These are phyloP conservation scores for Trimorus sp. DNA, from an alignment of 2,888 invertebrate genomes.

Conservation along the genomic window DNA sequence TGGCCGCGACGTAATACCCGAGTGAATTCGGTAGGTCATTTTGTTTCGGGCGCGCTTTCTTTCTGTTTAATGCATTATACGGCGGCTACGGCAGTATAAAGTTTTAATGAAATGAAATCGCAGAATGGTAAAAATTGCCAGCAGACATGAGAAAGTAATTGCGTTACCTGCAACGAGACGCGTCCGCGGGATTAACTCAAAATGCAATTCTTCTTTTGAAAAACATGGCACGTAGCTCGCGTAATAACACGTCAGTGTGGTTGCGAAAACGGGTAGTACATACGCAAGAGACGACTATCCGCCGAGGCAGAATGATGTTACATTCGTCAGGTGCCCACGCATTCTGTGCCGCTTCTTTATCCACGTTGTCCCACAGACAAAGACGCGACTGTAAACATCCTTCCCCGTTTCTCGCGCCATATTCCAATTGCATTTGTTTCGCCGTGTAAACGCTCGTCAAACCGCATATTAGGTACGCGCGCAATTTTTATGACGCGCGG, in stretches of 20 bases:
- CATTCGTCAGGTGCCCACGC: constrained; percentile 63
- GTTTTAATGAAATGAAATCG: constrained; percentile 66
- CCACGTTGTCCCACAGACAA: constrained; percentile 28
- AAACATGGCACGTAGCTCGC: constrained; percentile 64
- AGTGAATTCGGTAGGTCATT: constrained; percentile 10
- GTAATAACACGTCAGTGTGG: constrained; percentile 66
- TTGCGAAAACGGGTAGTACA: constrained; percentile 59
- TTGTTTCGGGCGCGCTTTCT: constrained; percentile 11
- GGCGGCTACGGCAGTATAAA: constrained; percentile 48
- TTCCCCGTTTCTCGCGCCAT: background rate
- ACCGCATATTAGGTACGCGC: no score
- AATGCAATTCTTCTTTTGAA: constrained; percentile 67
- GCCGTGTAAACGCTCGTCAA: no score
- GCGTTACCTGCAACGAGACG: constrained; percentile 63
- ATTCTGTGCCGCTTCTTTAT: constrained; percentile 24
- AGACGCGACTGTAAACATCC: constrained; percentile 24
- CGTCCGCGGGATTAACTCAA: constrained; percentile 62
- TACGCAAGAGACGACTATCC: constrained; percentile 58
- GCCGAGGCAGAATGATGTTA: constrained; percentile 57
- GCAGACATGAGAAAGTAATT: constrained; percentile 66
- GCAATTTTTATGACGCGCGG: no score
- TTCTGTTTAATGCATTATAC: constrained; percentile 42
- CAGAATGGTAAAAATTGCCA: constrained; percentile 63
- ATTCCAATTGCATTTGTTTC: background rate
- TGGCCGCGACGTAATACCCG: constrained; percentile 2